Conservation (phyloP, 2,113 vertebrate genomes). For the Papio anubis region DNA sequence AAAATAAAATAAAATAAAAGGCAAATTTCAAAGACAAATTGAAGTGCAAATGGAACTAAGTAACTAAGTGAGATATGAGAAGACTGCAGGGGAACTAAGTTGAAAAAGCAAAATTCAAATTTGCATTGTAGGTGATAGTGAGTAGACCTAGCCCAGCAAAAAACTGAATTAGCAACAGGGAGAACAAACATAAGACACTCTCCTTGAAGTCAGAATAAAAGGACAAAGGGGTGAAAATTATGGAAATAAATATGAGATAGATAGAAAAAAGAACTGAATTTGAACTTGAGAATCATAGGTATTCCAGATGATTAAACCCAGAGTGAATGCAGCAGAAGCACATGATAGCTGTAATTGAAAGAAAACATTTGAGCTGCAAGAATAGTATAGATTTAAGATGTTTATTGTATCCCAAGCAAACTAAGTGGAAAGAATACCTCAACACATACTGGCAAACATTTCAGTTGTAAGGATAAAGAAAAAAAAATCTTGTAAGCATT, state of each 20-base stretch:
- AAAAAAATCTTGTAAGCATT: not conserved
- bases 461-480: not conserved
- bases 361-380: not conserved
- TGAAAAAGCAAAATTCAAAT: not conserved
- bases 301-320: not conserved
- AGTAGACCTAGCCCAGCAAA: not conserved
- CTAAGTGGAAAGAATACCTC: not conserved
- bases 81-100: not conserved
- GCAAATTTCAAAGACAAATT: not conserved
- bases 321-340: not conserved
- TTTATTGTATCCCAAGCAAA: not conserved
- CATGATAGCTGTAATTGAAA: not conserved
- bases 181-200: not conserved
- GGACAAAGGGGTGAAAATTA: not conserved
- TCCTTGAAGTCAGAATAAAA: not conserved
- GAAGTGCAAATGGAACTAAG: not conserved
- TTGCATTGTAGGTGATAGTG: not conserved
- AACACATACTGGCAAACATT: not conserved
- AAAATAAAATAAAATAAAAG: not conserved
- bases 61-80: fast-evolving
- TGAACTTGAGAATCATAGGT: not conserved
- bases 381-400: not conserved
- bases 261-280: not conserved
- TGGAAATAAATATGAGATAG: not conserved
- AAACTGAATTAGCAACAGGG: not conserved